Evolutionary conservation across 2,113 vertebrate species (phyloP), one percentile per base, ranked within the genome.

Genomic region (Salminus brasiliensis): DNA sequence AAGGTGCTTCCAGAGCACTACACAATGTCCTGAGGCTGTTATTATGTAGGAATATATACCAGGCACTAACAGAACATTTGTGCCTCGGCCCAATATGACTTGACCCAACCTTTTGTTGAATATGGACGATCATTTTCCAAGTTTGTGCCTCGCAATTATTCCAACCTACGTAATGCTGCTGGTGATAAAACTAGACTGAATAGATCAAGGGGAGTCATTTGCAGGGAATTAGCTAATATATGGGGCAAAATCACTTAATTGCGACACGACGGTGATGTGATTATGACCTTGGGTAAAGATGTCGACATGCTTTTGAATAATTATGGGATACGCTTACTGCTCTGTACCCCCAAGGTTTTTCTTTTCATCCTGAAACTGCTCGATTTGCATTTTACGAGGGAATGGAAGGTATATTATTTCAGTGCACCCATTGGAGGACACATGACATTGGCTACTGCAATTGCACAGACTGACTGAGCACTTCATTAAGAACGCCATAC

Each of bases 161-260:
- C 27, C 12, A 45, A 45, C 16, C 43, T 45, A 13, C 43, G 1
- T 45, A 45, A 15, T 1, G 43, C 43, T 45, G 43, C 13, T 11
- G 39, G 39, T 43, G 6, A 43, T 7, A 11, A 11, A 43, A 11
- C 39, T 6, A 11, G 39, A 43, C 25, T 32, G 29, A 29, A 43
- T 34, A 78, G n/a, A 68, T 77, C 9, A n/a, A 59, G 39, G 57
- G 27, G 18, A 32, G 57, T 63, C 59, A 49, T 12, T 39, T 32
- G 39, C 59, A 55, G 39, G 29, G 57, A 78, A 70, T 78, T 45
- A 78, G 55, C 52, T 34, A 47, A 47, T 23, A 18, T 41, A 70
- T 41, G 32, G 9, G 52, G 66, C 55, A 55, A 70, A 70, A 70
- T 60, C 32, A 16, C 53, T 78, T 30, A 70, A 78, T 78, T 77